Conservation (phyloP, 2,113 vertebrate genomes). For the Clarias macrocephalus region DNA sequence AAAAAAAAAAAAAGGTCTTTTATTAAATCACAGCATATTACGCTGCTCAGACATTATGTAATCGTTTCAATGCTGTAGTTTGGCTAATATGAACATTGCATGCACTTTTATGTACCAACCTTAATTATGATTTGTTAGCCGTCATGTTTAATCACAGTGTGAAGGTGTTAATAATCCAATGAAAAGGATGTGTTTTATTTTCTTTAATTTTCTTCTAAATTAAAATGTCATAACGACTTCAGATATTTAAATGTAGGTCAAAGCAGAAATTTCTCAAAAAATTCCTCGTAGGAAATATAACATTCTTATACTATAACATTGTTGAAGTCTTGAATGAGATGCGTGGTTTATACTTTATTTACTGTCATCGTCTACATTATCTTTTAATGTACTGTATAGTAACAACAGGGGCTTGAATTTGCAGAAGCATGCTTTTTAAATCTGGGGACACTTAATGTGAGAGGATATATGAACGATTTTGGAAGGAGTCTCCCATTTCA, state of each 20-base stretch:
- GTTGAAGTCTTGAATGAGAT: not conserved
- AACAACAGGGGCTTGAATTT: not conserved
- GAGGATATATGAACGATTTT: not conserved
- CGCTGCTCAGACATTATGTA: not conserved
- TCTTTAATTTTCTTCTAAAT: not conserved
- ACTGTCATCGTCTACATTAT: not conserved
- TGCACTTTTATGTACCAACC: not conserved
- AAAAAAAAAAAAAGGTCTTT: not conserved
- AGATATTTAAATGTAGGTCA: not conserved
- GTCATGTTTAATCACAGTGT: not conserved
- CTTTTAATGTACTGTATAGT: not conserved
- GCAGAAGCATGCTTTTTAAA: not conserved
- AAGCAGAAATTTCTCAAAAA: not conserved
- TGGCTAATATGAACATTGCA: not conserved
- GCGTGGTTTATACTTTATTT: not conserved
- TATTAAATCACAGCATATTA: constrained; percentile 10
- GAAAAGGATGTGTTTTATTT: not conserved
- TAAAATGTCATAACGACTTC: too few relatives aligned
- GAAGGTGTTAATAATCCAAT: not conserved
- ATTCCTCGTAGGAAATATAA: not conserved
- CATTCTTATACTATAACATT: not conserved
- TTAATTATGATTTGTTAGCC: not conserved
- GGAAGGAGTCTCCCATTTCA: not conserved
- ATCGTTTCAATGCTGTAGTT: not conserved
- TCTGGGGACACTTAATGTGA: too few relatives aligned